phyloP scores from a whole-genome alignment of 2,888 invertebrate species.

The Cacoxenus indagator region DNA sequence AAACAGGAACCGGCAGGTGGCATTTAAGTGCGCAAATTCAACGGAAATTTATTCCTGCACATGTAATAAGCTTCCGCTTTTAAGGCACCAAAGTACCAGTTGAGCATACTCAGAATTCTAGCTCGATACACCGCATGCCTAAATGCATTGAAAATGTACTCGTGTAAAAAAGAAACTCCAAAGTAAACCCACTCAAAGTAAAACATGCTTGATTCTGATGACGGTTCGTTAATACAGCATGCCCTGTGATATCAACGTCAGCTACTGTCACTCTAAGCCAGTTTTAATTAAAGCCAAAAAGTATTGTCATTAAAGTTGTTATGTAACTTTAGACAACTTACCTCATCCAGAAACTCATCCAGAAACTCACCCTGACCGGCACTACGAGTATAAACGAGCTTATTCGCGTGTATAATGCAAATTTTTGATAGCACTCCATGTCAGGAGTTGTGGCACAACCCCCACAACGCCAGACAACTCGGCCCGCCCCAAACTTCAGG shows the following conservation, averaged over 20 bases:
- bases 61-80: background rate
- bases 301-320: background rate
- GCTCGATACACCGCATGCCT: too few relatives aligned
- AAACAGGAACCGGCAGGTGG: background rate
- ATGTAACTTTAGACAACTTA: background rate
- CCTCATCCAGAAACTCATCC: background rate
- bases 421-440: background rate
- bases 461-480: background rate
- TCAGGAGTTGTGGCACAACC: background rate
- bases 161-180: background rate
- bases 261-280: background rate
- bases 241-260: background rate
- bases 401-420: background rate
- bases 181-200: background rate
- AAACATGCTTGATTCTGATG: background rate
- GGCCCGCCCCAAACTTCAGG: background rate
- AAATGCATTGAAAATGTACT: background rate
- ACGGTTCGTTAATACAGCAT: background rate
- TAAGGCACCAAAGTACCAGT: background rate
- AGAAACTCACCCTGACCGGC: background rate
- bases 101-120: too few relatives aligned
- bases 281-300: conserved; percentile 14
- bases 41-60: background rate
- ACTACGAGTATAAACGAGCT: too few relatives aligned
- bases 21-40: background rate